These are phyloP conservation scores for Octodonta nipae DNA, from an alignment of 2,888 invertebrate species.

Conservation along the genomic window DNA sequence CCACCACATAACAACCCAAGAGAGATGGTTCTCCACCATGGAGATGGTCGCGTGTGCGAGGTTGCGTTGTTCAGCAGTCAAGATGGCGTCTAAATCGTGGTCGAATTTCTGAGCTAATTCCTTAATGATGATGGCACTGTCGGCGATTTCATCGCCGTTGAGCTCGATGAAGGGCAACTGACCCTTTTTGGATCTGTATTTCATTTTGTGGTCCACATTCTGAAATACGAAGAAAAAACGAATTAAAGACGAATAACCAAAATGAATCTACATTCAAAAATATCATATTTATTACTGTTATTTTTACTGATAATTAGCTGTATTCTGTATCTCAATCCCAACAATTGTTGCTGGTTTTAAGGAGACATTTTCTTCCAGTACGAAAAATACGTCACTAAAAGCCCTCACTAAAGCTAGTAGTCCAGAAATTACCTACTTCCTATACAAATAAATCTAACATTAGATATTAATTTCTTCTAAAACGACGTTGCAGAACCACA, in stretches of 20 bases:
- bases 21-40: slow-evolving; percentile 88
- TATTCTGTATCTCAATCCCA: too few relatives aligned
- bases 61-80: slow-evolving; percentile 75
- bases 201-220: slow-evolving; percentile 91
- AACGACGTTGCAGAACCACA: too few relatives aligned
- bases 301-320: too few relatives aligned
- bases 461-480: too few relatives aligned
- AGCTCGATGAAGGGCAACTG: slow-evolving; percentile 88
- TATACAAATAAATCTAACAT: too few relatives aligned
- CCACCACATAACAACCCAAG: slow-evolving; percentile 83
- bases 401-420: too few relatives aligned
- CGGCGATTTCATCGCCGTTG: slow-evolving; percentile 88
- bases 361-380: too few relatives aligned
- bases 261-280: too few relatives aligned
- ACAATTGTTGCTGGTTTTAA: too few relatives aligned
- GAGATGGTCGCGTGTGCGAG: slow-evolving; percentile 83
- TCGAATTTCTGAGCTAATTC: slow-evolving; percentile 70
- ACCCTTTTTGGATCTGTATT: slow-evolving; percentile 86
- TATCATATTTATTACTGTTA: too few relatives aligned
- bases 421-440: too few relatives aligned
- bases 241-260: neutral
- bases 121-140: slow-evolving; percentile 81
- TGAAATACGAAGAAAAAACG: slow-evolving; percentile 37
- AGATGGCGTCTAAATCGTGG: slow-evolving; percentile 69
- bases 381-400: too few relatives aligned